Conservation (phyloP, 2,797 vertebrate species). For the Ptychobarbus kaznakovi region DNA sequence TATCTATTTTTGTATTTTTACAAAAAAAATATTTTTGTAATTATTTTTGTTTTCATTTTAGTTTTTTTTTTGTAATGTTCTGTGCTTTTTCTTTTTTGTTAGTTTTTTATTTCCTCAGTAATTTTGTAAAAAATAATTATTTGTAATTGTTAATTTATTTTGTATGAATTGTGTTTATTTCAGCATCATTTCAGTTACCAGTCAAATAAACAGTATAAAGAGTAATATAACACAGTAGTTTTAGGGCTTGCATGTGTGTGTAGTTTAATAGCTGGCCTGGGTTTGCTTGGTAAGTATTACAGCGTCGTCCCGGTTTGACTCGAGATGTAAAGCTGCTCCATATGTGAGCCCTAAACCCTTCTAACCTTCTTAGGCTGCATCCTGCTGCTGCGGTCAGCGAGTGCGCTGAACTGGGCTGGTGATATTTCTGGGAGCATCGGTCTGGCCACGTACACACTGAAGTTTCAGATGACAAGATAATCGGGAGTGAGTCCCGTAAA, state of each 20-base stretch:
- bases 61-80: no score
- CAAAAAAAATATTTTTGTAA: no score
- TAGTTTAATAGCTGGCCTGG: neutral
- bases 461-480: no score
- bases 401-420: neutral
- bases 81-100: neutral
- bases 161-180: no score
- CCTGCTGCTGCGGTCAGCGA: conserved; percentile 53
- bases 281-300: conserved; percentile 11
- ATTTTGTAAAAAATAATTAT: no score
- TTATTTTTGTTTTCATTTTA: neutral
- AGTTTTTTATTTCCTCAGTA: neutral
- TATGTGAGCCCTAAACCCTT: conserved; percentile 45
- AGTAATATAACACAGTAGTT: neutral
- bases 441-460: no score
- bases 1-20: no score
- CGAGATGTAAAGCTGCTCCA: conserved; percentile 61
- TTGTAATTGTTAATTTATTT: no score
- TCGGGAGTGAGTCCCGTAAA: no score
- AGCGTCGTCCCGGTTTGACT: conserved; percentile 51
- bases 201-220: neutral
- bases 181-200: neutral
- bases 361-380: conserved; percentile 63
- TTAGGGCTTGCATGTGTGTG: neutral
- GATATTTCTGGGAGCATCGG: neutral